A percentile compares a stretch with the other conserved stretches of the same genome.
These are phyloP conservation scores for Coracopsis vasa DNA, from an alignment of 2,113 vertebrate genomes.

Conservation along the genomic window DNA sequence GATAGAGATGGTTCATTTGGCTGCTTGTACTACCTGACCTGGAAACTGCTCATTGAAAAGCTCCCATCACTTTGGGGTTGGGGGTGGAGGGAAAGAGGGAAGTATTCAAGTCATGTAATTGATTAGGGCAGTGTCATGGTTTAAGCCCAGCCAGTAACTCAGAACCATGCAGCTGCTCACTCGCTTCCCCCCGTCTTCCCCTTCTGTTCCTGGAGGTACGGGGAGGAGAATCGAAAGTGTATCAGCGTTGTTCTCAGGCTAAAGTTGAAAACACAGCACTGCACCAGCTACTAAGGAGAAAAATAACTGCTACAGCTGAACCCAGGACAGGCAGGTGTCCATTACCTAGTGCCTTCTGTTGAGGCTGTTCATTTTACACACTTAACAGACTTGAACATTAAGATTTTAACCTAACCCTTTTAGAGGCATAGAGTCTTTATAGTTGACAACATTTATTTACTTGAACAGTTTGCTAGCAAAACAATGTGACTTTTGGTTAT, in stretches of 20 bases:
- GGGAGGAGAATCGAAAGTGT: background rate
- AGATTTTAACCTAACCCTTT: background rate
- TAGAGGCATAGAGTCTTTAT: background rate
- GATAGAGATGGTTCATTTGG: background rate
- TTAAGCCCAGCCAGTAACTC: background rate
- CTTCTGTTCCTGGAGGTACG: background rate
- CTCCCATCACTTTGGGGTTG: background rate
- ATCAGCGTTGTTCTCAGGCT: background rate
- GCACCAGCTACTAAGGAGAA: background rate
- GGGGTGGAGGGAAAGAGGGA: background rate
- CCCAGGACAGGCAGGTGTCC: background rate
- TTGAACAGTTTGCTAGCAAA: background rate
- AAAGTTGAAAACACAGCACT: background rate
- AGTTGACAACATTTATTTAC: background rate
- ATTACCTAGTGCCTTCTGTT: constrained; percentile 2
- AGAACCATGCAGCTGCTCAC: background rate
- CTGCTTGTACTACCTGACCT: background rate
- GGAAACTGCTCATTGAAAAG: background rate
- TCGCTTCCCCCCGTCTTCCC: background rate
- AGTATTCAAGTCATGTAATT: background rate
- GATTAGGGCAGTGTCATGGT: background rate
- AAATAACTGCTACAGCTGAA: background rate
- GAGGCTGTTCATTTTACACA: background rate
- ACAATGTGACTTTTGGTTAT: background rate
- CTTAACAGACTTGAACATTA: background rate